Evolutionary conservation across 2,113 vertebrate genomes (phyloP), one percentile per base, ranked within the genome.

Genomic region (Puntigrus tetrazona): DNA sequence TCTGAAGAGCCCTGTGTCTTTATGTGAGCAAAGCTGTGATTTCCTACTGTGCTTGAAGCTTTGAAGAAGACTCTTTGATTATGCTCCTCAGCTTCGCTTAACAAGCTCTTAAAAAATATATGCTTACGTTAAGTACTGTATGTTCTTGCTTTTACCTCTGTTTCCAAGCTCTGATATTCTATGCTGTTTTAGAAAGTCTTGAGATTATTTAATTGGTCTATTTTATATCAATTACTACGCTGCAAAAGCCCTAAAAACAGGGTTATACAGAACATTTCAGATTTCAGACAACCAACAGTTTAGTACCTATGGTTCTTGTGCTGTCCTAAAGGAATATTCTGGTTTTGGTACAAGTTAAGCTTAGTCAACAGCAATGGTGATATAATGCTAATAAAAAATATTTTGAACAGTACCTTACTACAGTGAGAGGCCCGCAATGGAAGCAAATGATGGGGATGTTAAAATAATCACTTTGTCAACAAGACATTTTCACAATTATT

Each of bases 71-170:
- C 36, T 74, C 52, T 73, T 73, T 63, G 77, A 63, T 81, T 78
- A 38, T 78, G 50, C 81, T 74, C 16, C 55, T 82, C 63, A 82
- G 65, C 65, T 52, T 55, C 6, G 41, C 43, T 36, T 82, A 55
- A 82, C 65, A 70, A 82, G 63, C 65, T 70, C 80, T 82, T 82
- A 27, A 70, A 70, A 82, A 78, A 47, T 16, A 67, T 70, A 22
- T 38, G 63, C 61, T 69, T 70, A 47, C 0, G 25, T 67, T 65
- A 34, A 67, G 59, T 67, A 67, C 25, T 10, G 25, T 50, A 27
- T 67, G 63, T 50, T 55, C 22, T 55, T 55, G 63, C 65, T 38
- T 14, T 52, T 43, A 50, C 41, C 41, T 47, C 27, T 57, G 18
- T 36, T 57, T 36, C 18, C 3, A 20, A 7, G 20, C 74, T 55